Percentiles rank a stretch among this genome's conserved stretches.
These are phyloP conservation scores for Cynopterus brachyotis DNA, from an alignment of 2,113 vertebrate species.

Conservation along the genomic window DNA sequence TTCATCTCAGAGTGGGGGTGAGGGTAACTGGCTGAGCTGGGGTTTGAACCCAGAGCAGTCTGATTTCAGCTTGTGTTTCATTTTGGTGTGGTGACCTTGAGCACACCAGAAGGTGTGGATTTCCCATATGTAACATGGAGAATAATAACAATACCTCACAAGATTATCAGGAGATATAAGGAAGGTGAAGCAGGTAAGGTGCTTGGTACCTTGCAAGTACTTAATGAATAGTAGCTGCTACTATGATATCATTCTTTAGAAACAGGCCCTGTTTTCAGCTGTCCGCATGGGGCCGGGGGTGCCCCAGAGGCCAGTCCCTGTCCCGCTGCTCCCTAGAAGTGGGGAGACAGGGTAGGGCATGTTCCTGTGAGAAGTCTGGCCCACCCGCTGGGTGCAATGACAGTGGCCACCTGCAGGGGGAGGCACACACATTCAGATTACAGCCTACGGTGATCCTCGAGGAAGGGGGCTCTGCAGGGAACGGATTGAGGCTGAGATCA, in stretches of 20 bases:
- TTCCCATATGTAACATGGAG: neutral
- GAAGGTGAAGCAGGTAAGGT: neutral
- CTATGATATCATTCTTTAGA: neutral
- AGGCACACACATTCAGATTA: neutral
- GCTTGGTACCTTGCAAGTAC: neutral
- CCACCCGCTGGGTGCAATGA: neutral
- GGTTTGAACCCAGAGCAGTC: no score
- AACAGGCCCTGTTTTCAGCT: neutral
- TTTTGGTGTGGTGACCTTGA: no score
- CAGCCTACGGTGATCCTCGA: rapidly evolving
- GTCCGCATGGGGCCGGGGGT: neutral
- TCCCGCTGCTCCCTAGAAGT: rapidly evolving
- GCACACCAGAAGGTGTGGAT: no score
- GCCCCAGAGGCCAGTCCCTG: neutral
- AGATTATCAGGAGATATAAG: neutral
- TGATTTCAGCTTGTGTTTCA: no score
- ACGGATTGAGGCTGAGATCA: neutral
- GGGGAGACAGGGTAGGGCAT: no score
- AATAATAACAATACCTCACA: neutral
- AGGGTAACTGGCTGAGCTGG: neutral
- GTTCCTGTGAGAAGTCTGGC: neutral
- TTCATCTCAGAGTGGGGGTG: constrained; percentile 77
- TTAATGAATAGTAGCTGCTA: neutral
- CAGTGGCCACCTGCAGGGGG: constrained; percentile 42
- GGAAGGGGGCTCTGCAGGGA: no score